These are phyloP conservation scores for Apotomis betuletana DNA, from an alignment of 2,888 invertebrate species.

Conservation along the genomic window DNA sequence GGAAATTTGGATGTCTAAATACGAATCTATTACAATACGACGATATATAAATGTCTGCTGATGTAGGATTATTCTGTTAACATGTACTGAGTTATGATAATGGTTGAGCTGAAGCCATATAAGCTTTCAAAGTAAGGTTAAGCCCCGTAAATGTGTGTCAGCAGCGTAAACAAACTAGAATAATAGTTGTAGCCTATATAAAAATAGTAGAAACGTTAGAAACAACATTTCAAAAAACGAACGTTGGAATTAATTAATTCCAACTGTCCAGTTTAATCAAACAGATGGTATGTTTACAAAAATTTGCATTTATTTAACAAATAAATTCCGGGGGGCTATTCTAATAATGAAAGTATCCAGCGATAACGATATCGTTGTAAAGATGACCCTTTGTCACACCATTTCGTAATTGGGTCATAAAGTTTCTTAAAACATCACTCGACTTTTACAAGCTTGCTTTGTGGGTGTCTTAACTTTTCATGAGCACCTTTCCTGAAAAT, in stretches of 20 bases:
- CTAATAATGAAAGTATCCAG: slow-evolving; percentile 50
- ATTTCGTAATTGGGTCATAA: slow-evolving; percentile 66
- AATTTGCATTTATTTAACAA: slow-evolving; percentile 46
- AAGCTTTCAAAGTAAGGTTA: slow-evolving; percentile 19
- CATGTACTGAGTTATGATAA: slow-evolving; percentile 15
- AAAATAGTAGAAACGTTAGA: not conserved
- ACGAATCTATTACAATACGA: not conserved
- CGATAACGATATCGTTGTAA: slow-evolving; percentile 57
- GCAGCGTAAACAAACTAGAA: slow-evolving; percentile 3
- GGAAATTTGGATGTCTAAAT: not conserved
- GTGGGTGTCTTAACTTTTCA: slow-evolving; percentile 58
- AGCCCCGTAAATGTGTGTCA: slow-evolving; percentile 25
- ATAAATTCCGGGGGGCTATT: slow-evolving; percentile 45
- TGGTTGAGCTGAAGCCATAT: slow-evolving; percentile 20
- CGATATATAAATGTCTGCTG: not conserved
- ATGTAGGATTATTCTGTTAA: slow-evolving; percentile 11
- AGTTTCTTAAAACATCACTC: slow-evolving; percentile 50
- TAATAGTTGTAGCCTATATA: not conserved
- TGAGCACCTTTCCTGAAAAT: slow-evolving; percentile 51
- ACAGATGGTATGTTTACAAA: slow-evolving; percentile 38
- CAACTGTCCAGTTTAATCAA: slow-evolving; percentile 14
- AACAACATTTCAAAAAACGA: not conserved
- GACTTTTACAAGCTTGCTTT: slow-evolving; percentile 55
- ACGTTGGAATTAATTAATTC: slow-evolving; percentile 1
- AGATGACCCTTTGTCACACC: slow-evolving; percentile 61